Conservation (phyloP, 2,113 vertebrate genomes). For the Lepus americanus region DNA sequence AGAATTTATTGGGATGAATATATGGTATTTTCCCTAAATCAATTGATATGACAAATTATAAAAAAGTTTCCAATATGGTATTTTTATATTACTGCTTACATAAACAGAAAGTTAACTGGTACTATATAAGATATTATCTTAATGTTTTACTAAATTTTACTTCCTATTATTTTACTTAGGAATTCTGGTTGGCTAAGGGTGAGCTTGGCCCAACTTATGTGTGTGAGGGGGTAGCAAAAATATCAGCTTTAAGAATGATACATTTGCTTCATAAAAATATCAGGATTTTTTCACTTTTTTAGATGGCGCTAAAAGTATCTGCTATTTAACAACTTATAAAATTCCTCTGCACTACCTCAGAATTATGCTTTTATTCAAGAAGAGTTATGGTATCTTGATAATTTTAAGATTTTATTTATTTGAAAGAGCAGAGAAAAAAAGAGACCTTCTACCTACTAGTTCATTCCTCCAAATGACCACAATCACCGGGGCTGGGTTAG, state of each 20-base stretch:
- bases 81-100: background rate
- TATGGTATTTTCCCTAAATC: background rate
- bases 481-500: too few relatives aligned
- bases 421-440: too few relatives aligned
- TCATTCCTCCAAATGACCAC: too few relatives aligned
- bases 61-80: background rate
- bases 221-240: background rate
- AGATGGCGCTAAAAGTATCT: background rate
- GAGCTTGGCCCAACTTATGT: background rate
- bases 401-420: too few relatives aligned
- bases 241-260: background rate
- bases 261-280: slow-evolving; percentile 13
- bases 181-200: background rate
- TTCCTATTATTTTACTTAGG: background rate
- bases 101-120: background rate
- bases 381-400: background rate
- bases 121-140: background rate
- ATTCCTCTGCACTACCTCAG: background rate
- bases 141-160: background rate
- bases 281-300: slow-evolving; percentile 8
- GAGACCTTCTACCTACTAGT: too few relatives aligned
- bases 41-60: slow-evolving; percentile 8
- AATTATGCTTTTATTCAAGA: slow-evolving; percentile 24
- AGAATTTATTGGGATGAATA: background rate
- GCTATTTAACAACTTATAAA: background rate